Evolutionary conservation across 1,140 invertebrate genomes (phyloP), one percentile per base, ranked within the genome.

Genomic region (Trissolcus basalis): DNA sequence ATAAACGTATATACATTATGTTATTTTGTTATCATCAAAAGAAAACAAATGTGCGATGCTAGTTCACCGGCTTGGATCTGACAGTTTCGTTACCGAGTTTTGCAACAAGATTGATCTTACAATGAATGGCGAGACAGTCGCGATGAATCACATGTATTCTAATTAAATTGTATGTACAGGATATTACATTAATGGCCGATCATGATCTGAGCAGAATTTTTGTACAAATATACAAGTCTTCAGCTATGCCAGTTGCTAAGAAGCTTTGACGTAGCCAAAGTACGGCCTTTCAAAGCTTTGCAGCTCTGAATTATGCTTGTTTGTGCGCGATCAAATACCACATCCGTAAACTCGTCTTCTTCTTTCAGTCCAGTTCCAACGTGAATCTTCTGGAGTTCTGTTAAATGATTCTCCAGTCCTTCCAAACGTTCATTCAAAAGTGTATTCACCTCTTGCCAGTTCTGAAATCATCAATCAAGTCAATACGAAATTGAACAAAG

Each of bases 191-290:
- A 75, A 63, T 72, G 64, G 67, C 68, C 56, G 74, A 82, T 84
- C 67, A 74, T 67, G 63, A 79, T 72, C 60, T 80, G 77, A 75
- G 73, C 67, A 74, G 80, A 79, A 61, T 78, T 75, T 84, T 86
- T 82, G 63, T 84, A 84, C 76, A 84, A 72, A 65, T 64, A 53
- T 68, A 77, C 63, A 79, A 58, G 49, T 75, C 81, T 87, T 88
- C 85, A 88, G 79, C 86, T 88, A 63, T 85, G 85, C 75, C 87
- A 81, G 68, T 75, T 84, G 45, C 81, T 87, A n/a, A 88, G 36
- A 13, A 88, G 72, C 80, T 86, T 87, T n/a, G 83, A 68, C 33
- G 85, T 86, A 16, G 80, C 70, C 54, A 81, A 72, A 13, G 81
- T 65, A 9, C 87, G 83, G 41, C 78, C 82, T 71, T 83, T 87